A percentile compares a stretch with the other conserved stretches of the same genome.
These are phyloP conservation scores for Otocyon megalotis DNA, from an alignment of 2,113 vertebrate genomes.

Conservation along the genomic window DNA sequence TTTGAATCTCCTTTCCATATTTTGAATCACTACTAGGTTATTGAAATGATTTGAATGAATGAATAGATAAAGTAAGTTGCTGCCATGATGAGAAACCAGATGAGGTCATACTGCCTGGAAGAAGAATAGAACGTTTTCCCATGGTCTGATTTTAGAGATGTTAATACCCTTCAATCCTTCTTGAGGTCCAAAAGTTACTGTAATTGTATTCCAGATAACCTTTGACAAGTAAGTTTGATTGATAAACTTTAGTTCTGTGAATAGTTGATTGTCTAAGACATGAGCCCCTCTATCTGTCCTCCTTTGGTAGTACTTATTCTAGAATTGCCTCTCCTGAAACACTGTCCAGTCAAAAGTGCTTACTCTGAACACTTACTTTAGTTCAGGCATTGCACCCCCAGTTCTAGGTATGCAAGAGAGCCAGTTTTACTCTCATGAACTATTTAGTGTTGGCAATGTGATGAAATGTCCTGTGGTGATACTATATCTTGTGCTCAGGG, in stretches of 20 bases:
- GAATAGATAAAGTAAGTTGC: neutral
- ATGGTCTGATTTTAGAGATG: conserved; percentile 22
- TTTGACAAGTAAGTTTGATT: neutral
- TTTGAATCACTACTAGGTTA: conserved; percentile 61
- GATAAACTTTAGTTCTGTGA: neutral
- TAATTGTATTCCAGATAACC: conserved; percentile 40
- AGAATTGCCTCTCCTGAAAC: neutral
- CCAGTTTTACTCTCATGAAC: neutral
- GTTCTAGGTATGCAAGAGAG: neutral
- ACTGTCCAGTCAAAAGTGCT: neutral
- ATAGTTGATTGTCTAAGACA: conserved; percentile 24
- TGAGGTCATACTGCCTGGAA: neutral
- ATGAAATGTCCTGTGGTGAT: neutral
- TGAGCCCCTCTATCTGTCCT: neutral
- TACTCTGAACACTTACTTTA: neutral
- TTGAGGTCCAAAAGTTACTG: conserved; percentile 2
- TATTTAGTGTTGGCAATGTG: neutral
- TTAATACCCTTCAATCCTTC: conserved; percentile 14
- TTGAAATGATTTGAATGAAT: conserved; percentile 72
- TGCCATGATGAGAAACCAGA: conserved; percentile 51
- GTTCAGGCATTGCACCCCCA: neutral
- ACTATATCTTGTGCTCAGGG: neutral
- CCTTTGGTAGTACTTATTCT: conserved; percentile 22
- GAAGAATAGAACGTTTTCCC: conserved; percentile 27
- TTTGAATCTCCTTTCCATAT: neutral